Percentiles rank a stretch among this genome's conserved stretches.
Conservation (phyloP, 1,140 invertebrate species). For the Drosophila kikkawai region DNA sequence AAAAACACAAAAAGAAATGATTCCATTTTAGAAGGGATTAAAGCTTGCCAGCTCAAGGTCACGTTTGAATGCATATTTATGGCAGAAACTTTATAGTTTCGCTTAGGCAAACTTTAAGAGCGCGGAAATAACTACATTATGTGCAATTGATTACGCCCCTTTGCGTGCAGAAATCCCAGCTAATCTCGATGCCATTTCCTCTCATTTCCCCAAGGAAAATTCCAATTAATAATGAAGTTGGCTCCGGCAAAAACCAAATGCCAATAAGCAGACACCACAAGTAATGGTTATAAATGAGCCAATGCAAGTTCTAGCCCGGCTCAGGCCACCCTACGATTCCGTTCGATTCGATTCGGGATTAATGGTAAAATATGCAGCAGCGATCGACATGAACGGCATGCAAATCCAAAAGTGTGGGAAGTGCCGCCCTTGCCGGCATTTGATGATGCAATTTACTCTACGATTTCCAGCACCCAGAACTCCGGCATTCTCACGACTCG, state of each 20-base stretch:
- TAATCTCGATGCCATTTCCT: slow-evolving; percentile 15
- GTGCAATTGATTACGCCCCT: neutral
- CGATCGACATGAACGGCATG: slow-evolving; percentile 24
- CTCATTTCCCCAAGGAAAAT: neutral
- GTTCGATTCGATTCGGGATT: slow-evolving; percentile 14
- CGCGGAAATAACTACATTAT: neutral
- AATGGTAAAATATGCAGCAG: slow-evolving; percentile 46
- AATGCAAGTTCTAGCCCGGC: slow-evolving; percentile 14
- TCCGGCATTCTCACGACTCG: slow-evolving; percentile 17
- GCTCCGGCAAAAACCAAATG: slow-evolving; percentile 20
- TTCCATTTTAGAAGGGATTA: neutral
- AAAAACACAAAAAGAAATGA: neutral
- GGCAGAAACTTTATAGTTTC: neutral
- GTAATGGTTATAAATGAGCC: slow-evolving; percentile 5
- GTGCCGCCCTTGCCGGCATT: slow-evolving; percentile 13
- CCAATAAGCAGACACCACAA: slow-evolving; percentile 31
- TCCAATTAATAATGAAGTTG: slow-evolving; percentile 32
- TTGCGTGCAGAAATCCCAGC: slow-evolving; percentile 3
- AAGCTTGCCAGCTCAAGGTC: neutral
- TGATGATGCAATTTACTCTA: slow-evolving; percentile 43
- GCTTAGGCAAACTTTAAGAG: neutral
- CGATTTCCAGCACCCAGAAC: slow-evolving; percentile 26
- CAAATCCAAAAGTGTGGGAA: slow-evolving; percentile 27
- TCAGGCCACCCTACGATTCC: slow-evolving; percentile 1
- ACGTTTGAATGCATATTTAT: neutral